Percentiles rank a stretch among this genome's conserved stretches.
These are phyloP conservation scores for Anarrhichthys ocellatus DNA, from an alignment of 2,113 vertebrate genomes.

Conservation along the genomic window DNA sequence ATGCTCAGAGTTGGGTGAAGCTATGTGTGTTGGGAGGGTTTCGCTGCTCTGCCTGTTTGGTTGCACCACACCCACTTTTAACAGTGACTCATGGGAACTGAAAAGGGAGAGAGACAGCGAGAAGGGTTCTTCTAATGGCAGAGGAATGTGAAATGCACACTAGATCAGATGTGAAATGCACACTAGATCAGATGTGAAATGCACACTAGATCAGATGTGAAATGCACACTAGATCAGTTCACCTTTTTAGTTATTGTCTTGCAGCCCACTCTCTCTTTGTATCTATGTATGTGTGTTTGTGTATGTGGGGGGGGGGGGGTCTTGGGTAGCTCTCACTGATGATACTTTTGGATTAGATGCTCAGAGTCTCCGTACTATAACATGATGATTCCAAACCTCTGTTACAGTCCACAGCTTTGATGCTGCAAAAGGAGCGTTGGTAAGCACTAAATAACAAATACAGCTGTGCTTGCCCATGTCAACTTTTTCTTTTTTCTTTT, in stretches of 20 bases:
- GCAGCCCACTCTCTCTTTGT: not conserved
- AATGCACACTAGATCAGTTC: not conserved
- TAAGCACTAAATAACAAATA: slow-evolving; percentile 18
- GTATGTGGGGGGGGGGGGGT: not conserved
- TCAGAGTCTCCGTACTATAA: not conserved
- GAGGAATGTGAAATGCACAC: slow-evolving; percentile 23
- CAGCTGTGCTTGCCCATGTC: not conserved
- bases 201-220: not conserved
- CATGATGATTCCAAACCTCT: slow-evolving; percentile 26
- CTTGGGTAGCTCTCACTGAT: not conserved
- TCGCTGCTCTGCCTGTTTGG: slow-evolving; percentile 14
- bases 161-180: not conserved
- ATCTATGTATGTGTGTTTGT: not conserved
- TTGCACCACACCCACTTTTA: slow-evolving; percentile 47
- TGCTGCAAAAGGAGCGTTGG: slow-evolving; percentile 12
- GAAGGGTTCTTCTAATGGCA: not conserved
- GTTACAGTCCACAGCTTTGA: slow-evolving; percentile 36
- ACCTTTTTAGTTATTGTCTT: not conserved
- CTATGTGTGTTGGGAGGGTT: not conserved
- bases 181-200: slow-evolving; percentile 1
- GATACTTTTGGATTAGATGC: not conserved
- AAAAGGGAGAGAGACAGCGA: not conserved
- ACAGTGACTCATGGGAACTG: slow-evolving; percentile 49
- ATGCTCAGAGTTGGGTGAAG: not conserved
- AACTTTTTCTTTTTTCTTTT: not conserved